Conservation (phyloP, 2,888 invertebrate species). For the Brachycybe producta region DNA sequence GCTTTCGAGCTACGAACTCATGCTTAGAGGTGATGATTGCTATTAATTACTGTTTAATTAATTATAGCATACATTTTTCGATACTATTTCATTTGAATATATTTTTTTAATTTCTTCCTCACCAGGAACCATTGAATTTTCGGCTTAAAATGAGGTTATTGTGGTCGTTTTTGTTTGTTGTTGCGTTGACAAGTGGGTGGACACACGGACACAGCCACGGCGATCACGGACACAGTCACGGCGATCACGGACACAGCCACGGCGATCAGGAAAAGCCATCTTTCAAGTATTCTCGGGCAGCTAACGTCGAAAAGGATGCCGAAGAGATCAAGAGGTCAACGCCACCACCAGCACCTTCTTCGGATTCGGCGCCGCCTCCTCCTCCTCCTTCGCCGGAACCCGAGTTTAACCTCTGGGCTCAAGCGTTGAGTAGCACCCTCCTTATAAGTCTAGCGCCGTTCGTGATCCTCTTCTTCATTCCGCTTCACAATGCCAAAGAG, state of each 20-base stretch:
- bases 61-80: too few species aligned
- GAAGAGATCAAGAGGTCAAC: constrained; percentile 15
- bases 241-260: constrained; percentile 25
- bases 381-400: constrained; percentile 17
- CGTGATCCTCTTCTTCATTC: constrained; percentile 80
- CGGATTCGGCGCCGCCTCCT: constrained; percentile 15
- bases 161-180: too few species aligned
- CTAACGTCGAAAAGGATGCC: constrained; percentile 38
- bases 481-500: constrained; percentile 70
- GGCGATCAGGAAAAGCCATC: constrained; percentile 50
- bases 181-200: too few species aligned
- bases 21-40: too few species aligned
- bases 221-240: constrained; percentile 33
- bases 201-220: constrained; percentile 27
- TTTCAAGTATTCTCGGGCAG: constrained; percentile 69
- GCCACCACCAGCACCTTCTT: too few species aligned
- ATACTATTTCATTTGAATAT: too few species aligned
- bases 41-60: too few species aligned
- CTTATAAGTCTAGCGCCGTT: constrained; percentile 92
- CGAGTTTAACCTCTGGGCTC: constrained; percentile 48
- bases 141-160: too few species aligned
- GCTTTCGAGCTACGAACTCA: too few species aligned
- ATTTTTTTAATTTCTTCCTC: too few species aligned
- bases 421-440: constrained; percentile 78
- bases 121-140: too few species aligned